A percentile compares a stretch with the other conserved stretches of the same genome.
Conservation (phyloP, 2,113 vertebrate species). For the Seriola rivoliana region DNA sequence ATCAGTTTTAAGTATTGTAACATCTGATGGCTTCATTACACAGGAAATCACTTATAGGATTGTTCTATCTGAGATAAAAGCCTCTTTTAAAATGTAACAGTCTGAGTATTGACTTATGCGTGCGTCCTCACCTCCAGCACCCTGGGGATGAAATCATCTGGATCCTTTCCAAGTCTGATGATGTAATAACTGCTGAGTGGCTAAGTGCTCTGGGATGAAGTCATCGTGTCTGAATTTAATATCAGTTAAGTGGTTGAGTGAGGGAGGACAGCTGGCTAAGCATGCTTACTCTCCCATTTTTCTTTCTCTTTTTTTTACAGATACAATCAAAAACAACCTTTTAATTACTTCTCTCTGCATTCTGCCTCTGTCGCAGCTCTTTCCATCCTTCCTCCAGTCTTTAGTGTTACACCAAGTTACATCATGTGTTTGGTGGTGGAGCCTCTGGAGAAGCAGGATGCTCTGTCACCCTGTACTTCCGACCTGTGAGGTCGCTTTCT, state of each 20-base stretch:
- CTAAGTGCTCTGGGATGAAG: slow-evolving; percentile 64
- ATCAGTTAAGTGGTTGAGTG: slow-evolving; percentile 68
- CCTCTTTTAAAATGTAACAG: neutral
- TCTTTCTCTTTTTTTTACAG: neutral
- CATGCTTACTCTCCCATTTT: neutral
- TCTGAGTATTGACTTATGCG: neutral
- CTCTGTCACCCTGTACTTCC: slow-evolving; percentile 34
- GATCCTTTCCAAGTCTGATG: slow-evolving; percentile 49
- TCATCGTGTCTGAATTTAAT: slow-evolving; percentile 71
- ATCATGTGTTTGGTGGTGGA: slow-evolving; percentile 25
- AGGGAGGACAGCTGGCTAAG: slow-evolving; percentile 47
- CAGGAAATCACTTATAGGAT: neutral
- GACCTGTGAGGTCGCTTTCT: neutral
- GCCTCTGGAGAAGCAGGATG: slow-evolving; percentile 12
- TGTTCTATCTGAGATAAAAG: neutral
- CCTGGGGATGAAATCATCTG: slow-evolving; percentile 63
- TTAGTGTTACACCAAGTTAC: slow-evolving; percentile 28
- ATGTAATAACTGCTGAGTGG: slow-evolving; percentile 64
- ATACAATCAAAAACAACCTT: neutral
- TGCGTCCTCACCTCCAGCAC: slow-evolving; percentile 1
- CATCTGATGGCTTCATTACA: neutral
- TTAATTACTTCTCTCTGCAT: neutral
- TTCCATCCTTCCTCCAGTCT: neutral
- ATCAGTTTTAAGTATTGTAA: neutral
- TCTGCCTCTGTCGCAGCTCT: neutral